Evolutionary conservation across 2,888 invertebrate species (phyloP).

Genomic region (Harpalus rufipes): DNA sequence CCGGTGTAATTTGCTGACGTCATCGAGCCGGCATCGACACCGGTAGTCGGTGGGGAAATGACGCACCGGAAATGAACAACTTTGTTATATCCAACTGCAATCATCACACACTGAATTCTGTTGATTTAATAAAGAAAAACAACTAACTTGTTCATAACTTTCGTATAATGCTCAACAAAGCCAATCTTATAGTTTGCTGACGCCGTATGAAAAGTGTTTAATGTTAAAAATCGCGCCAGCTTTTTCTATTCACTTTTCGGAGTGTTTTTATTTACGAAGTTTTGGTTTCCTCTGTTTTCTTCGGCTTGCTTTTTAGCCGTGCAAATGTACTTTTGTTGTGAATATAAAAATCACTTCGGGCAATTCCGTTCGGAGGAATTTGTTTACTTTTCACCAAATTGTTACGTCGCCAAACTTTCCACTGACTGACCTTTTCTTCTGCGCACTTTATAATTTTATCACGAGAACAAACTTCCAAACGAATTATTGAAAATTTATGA

Average conservation of each 20-base stretch:
- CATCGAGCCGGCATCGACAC: constrained; percentile 64
- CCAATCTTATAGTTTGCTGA: constrained; percentile 64
- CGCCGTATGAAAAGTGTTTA: constrained; percentile 62
- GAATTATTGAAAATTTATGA: constrained; percentile 7
- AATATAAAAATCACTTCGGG: constrained; percentile 60
- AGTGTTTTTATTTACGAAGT: constrained; percentile 59
- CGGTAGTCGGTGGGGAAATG: constrained; percentile 59
- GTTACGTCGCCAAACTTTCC: constrained; percentile 12
- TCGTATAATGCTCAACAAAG: constrained; percentile 41
- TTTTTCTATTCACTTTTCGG: constrained; percentile 37
- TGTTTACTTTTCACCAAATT: constrained; percentile 46
- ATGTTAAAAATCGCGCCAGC: constrained; percentile 57
- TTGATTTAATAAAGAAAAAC: constrained; percentile 66
- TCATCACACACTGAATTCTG: constrained; percentile 51
- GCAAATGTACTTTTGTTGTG: constrained; percentile 64
- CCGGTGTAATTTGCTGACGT: constrained; percentile 65
- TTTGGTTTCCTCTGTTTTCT: constrained; percentile 57
- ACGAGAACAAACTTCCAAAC: constrained; percentile 11
- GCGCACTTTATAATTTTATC: constrained; percentile 34
- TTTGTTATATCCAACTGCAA: constrained; percentile 63
- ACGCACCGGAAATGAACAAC: constrained; percentile 65
- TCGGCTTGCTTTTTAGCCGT: constrained; percentile 52
- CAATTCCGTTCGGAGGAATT: constrained; percentile 50
- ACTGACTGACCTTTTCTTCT: constrained; percentile 29
- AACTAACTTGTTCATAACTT: constrained; percentile 64